These are phyloP conservation scores for Microcebus ravelobensis DNA, from an alignment of 2,113 vertebrate species.

Conservation along the genomic window DNA sequence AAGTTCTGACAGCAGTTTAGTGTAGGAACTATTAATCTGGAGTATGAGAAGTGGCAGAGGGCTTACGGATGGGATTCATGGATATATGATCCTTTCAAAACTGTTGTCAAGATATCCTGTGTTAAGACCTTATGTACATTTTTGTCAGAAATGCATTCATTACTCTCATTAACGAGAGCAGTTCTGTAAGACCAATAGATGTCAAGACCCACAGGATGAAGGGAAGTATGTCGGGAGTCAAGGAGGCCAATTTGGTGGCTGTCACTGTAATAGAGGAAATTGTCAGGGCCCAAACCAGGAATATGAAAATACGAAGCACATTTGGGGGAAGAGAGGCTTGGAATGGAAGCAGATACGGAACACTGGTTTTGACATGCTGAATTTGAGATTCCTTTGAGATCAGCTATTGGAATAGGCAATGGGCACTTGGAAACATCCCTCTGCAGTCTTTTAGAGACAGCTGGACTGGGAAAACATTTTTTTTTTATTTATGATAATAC, in stretches of 20 bases:
- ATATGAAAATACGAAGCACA: neutral
- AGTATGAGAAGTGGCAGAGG: neutral
- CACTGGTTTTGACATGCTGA: neutral
- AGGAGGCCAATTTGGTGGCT: neutral
- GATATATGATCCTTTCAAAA: neutral
- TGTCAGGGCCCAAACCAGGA: neutral
- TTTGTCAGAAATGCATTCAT: neutral
- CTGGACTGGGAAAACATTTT: neutral
- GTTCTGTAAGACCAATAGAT: neutral
- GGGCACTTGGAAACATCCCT: neutral
- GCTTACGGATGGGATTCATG: neutral
- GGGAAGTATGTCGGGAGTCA: neutral
- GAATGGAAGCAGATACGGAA: neutral
- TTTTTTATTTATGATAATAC: slow-evolving; percentile 4
- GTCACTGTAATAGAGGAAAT: neutral
- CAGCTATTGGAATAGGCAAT: neutral
- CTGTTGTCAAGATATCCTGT: neutral
- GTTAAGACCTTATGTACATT: neutral
- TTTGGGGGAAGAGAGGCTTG: neutral
- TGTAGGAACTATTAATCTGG: neutral
- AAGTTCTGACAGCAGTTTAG: neutral
- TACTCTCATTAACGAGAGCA: neutral
- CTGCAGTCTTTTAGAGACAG: neutral
- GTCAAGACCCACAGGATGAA: neutral
- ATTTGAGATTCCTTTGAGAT: neutral